These are phyloP conservation scores for Notiomystis cincta DNA, from an alignment of 2,113 vertebrate genomes.

Conservation along the genomic window DNA sequence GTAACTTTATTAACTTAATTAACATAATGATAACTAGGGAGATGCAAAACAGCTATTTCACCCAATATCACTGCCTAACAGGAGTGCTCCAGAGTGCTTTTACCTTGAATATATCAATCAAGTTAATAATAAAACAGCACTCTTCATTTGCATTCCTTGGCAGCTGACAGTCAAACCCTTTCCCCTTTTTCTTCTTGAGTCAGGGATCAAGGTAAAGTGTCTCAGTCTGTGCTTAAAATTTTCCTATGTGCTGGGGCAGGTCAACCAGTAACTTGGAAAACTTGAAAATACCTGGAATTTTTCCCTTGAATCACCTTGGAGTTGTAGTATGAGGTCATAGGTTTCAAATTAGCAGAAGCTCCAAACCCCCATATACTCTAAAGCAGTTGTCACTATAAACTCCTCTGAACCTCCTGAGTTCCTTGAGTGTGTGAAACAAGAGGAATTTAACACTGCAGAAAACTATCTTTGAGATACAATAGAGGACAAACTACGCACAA, in stretches of 20 bases:
- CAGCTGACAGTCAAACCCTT: not conserved
- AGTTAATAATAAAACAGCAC: not conserved
- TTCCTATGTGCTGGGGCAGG: not conserved
- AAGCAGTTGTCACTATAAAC: not conserved
- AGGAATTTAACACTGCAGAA: not conserved
- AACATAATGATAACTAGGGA: constrained; percentile 28
- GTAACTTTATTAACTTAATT: constrained; percentile 49
- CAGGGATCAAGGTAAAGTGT: not conserved
- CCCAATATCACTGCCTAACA: not conserved
- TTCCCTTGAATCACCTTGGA: not conserved
- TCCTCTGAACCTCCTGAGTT: not conserved
- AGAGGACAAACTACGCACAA: not conserved
- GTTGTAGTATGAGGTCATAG: not conserved
- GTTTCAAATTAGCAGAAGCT: not conserved
- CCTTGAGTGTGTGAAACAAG: not conserved
- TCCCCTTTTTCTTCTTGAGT: not conserved
- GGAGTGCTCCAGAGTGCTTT: not conserved
- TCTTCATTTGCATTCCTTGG: not conserved
- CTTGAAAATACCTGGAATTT: not conserved
- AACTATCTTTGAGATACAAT: not conserved
- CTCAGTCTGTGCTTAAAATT: not conserved
- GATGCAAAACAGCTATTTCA: constrained; percentile 13
- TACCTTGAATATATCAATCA: not conserved
- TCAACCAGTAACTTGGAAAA: not conserved
- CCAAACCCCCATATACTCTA: not conserved